Percentiles rank a stretch among this genome's conserved stretches.
phyloP scores from a whole-genome alignment of 1,140 invertebrate genomes.

The Drosophila watanabei region DNA sequence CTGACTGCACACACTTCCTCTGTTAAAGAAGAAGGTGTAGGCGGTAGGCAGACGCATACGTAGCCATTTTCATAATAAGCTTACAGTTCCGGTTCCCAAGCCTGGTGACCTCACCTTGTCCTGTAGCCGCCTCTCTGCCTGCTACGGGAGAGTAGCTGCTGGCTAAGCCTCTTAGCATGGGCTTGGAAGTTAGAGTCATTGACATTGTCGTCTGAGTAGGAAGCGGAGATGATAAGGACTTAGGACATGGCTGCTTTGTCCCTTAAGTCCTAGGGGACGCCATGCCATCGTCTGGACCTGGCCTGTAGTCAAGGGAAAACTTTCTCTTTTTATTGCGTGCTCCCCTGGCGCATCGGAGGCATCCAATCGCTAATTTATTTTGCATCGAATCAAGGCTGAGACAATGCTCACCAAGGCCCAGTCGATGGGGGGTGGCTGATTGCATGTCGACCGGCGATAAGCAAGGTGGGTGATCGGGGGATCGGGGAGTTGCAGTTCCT shows the following conservation, averaged over 20 bases:
- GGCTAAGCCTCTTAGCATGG: slow-evolving; percentile 26
- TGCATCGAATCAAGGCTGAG: slow-evolving; percentile 24
- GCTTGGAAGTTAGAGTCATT: slow-evolving; percentile 34
- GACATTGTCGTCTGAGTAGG: slow-evolving; percentile 38
- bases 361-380: slow-evolving; percentile 48
- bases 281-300: not conserved
- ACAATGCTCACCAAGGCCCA: slow-evolving; percentile 24
- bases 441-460: slow-evolving; percentile 56
- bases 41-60: slow-evolving; percentile 21
- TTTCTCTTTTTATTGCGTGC: slow-evolving; percentile 60
- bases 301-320: slow-evolving; percentile 18
- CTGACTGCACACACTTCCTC: slow-evolving; percentile 37
- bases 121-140: slow-evolving; percentile 3
- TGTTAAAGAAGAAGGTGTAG: not conserved
- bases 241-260: slow-evolving; percentile 11
- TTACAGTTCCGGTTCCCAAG: slow-evolving; percentile 47
- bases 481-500: slow-evolving; percentile 29
- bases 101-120: slow-evolving; percentile 41
- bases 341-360: slow-evolving; percentile 21
- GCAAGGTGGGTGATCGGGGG: not conserved
- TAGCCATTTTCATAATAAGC: slow-evolving; percentile 48
- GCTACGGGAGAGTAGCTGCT: not conserved
- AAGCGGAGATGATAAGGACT: slow-evolving; percentile 40
- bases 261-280: slow-evolving; percentile 10
- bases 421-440: slow-evolving; percentile 22